These are phyloP conservation scores for Sebastes baramenuke DNA, from an alignment of 2,797 vertebrate species.

Conservation along the genomic window DNA sequence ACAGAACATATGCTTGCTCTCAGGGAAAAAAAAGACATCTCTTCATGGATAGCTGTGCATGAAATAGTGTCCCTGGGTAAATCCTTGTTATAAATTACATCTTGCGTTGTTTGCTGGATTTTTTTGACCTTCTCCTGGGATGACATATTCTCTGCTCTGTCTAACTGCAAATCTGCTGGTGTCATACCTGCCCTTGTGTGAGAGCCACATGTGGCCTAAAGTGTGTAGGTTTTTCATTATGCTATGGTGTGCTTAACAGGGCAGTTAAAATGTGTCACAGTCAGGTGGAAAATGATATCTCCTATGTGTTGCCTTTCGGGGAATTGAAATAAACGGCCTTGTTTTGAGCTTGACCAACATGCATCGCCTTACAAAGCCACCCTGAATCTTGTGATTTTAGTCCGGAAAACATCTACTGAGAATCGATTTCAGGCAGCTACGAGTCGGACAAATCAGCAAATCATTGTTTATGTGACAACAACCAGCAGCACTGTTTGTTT, in stretches of 20 bases:
- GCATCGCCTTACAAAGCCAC: not conserved
- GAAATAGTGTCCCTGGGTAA: slow-evolving; percentile 72
- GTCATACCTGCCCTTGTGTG: slow-evolving; percentile 40
- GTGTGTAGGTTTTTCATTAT: slow-evolving; percentile 22
- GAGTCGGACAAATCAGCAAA: not conserved
- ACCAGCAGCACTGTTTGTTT: not conserved
- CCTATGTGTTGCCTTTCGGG: not conserved
- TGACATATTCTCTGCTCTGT: slow-evolving; percentile 52
- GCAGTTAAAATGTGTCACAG: slow-evolving; percentile 32
- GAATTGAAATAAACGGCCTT: slow-evolving; percentile 10
- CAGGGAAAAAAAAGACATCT: slow-evolving; percentile 56
- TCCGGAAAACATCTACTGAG: not conserved
- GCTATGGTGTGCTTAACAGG: slow-evolving; percentile 8
- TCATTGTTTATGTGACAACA: slow-evolving; percentile 8
- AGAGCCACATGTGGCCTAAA: slow-evolving; percentile 17
- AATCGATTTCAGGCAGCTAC: not conserved
- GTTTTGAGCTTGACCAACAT: slow-evolving; percentile 35
- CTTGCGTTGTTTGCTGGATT: slow-evolving; percentile 45
- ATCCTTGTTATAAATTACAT: slow-evolving; percentile 68
- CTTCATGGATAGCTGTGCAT: slow-evolving; percentile 74
- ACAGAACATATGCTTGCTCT: slow-evolving; percentile 71
- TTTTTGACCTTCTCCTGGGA: slow-evolving; percentile 60
- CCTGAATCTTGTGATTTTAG: not conserved
- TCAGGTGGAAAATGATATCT: slow-evolving; percentile 26
- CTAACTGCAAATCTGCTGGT: slow-evolving; percentile 41